Percentiles rank a stretch among this genome's conserved stretches.
These are phyloP conservation scores for Dendrocincla fuliginosa DNA, from an alignment of 2,797 vertebrate species.

Conservation along the genomic window DNA sequence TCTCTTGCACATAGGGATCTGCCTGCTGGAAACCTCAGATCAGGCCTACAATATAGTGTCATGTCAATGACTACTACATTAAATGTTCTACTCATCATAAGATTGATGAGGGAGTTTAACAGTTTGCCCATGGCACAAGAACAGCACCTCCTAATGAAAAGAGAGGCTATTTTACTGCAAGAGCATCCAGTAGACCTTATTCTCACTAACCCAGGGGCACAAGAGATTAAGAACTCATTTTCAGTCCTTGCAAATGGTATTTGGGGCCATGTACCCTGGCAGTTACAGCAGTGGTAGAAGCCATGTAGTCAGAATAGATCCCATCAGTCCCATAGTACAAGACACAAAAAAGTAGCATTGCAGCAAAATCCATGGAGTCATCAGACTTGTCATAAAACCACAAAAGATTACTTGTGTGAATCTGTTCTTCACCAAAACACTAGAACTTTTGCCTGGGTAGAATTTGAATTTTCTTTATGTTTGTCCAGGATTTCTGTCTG, in stretches of 20 bases:
- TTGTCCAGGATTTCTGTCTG: background rate
- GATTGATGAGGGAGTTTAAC: background rate
- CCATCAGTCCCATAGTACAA: slow-evolving; percentile 78
- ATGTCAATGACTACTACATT: background rate
- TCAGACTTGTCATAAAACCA: slow-evolving; percentile 60
- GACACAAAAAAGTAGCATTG: slow-evolving; percentile 78
- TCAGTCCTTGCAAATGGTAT: background rate
- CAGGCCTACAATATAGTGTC: background rate
- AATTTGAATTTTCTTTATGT: background rate
- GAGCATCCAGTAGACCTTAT: background rate
- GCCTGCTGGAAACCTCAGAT: background rate
- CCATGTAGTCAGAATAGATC: slow-evolving; percentile 82
- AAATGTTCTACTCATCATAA: background rate
- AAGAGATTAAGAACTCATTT: background rate
- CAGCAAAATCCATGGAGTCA: slow-evolving; percentile 78
- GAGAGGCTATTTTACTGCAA: background rate
- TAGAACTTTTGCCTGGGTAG: background rate
- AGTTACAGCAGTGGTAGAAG: slow-evolving; percentile 74
- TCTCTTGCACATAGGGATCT: background rate
- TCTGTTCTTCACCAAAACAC: background rate
- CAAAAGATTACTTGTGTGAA: background rate
- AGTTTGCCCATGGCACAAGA: background rate
- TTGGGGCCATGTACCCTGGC: background rate
- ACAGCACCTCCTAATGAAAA: background rate
- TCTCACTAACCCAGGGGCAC: background rate